Evolutionary conservation across 2,797 vertebrate species (phyloP), one percentile per base, ranked within the genome.

Genomic region (Acanthis flammea): DNA sequence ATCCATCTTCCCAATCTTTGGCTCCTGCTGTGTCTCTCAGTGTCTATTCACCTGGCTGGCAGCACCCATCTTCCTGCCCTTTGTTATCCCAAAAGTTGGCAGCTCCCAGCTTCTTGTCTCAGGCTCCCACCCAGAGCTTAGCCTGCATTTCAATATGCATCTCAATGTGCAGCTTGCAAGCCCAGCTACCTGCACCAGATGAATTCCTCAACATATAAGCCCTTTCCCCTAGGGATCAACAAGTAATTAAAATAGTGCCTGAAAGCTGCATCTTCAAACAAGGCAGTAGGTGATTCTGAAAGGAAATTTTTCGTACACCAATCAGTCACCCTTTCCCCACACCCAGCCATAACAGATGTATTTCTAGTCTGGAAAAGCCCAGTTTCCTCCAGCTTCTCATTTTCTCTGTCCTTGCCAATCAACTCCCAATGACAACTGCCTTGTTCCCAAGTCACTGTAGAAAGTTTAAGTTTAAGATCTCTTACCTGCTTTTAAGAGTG

Each of bases 1-100:
- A 0, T 41, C 30, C 16, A 18, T 81, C 31, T 48, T 81, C 31
- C 19, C 0, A 0, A 31, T 37, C 15, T 61, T 42, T 22, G 23
- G 6, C 28, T 54, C 23, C 41, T 68, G 9, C 62, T 48, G 18
- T 19, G 14, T 48, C 31, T 47, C 45, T 60, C 55, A 27, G 19
- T 12, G 22, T 61, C 33, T 27, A 18, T 61, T 54, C 47, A 48
- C 27, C 19, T 16, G 41, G 35, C 9, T 68, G 54, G 23, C 41
- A 67, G 4, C 54, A 55, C 9, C 23, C 54, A 28, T 48, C 35
- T 68, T 61, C 27, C 10, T n/a, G 13, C 35, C 19, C 2, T 68
- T 53, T 0, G 1, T 42, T 44, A 37, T 24, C 48, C 19, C 19
- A 68, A 48, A 42, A 0, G 13, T 27, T 30, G 55, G 19, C n/a